A percentile compares a stretch with the other conserved stretches of the same genome.
Evolutionary conservation across 2,888 invertebrate species (phyloP).

Genomic region (Drosophila tripunctata): DNA sequence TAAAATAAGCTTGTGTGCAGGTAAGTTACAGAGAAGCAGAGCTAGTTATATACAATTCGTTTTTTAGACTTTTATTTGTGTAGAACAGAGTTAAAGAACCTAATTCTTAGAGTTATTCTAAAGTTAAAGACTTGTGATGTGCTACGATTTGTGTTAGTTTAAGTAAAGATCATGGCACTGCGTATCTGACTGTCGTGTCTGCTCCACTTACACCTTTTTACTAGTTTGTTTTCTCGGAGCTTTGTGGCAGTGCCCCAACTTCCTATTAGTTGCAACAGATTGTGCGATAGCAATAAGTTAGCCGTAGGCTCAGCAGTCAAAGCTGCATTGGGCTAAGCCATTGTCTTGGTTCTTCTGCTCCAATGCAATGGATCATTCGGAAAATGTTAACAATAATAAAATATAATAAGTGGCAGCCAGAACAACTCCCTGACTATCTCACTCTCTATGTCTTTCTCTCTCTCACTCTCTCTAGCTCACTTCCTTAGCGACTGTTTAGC

Average conservation of each 20-base stretch:
- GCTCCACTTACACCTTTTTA: no score
- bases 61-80: neutral
- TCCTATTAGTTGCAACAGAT: constrained; percentile 75
- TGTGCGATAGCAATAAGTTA: constrained; percentile 78
- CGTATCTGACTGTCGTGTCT: no score
- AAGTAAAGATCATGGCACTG: no score
- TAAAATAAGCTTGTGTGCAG: no score
- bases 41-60: no score
- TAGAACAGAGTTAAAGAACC: no score
- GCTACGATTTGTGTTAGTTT: no score
- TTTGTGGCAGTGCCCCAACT: constrained; percentile 47
- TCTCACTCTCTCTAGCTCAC: neutral
- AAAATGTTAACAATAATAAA: constrained; percentile 53
- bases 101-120: no score
- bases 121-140: no score
- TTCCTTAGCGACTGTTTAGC: neutral
- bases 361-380: constrained; percentile 63
- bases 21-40: no score
- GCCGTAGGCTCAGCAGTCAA: constrained; percentile 43
- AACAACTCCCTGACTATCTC: constrained; percentile 10
- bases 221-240: no score
- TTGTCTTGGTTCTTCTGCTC: constrained; percentile 36
- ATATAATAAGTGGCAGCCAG: constrained; percentile 53
- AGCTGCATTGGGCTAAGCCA: constrained; percentile 31
- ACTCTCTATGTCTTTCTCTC: neutral